Evolutionary conservation across 2,113 vertebrate species (phyloP).

Genomic region (Triplophysa siluroides): DNA sequence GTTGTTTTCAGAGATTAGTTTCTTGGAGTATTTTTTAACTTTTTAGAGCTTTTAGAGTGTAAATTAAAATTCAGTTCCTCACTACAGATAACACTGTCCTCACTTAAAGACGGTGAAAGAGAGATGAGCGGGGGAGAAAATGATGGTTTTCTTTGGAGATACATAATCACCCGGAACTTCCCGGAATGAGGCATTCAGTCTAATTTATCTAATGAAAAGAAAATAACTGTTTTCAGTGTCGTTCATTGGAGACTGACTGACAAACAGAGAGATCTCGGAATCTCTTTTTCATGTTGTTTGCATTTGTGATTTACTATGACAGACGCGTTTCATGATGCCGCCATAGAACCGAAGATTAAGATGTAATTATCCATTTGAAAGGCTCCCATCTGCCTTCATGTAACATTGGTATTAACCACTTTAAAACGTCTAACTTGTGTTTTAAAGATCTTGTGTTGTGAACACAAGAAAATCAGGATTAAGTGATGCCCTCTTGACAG

Average conservation of each 20-base stretch:
- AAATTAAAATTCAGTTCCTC: background rate
- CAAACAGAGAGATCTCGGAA: constrained; percentile 17
- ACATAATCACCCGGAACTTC: constrained; percentile 55
- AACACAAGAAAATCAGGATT: background rate
- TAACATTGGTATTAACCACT: background rate
- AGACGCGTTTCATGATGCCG: constrained; percentile 35
- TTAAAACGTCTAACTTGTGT: background rate
- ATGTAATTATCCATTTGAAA: constrained; percentile 40
- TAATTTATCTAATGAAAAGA: constrained; percentile 54
- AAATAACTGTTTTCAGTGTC: constrained; percentile 47
- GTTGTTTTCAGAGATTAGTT: too few species aligned
- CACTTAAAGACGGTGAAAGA: constrained; percentile 58
- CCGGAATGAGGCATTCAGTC: constrained; percentile 35
- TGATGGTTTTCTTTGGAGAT: constrained; percentile 41
- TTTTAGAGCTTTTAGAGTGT: background rate
- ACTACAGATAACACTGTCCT: constrained; percentile 59
- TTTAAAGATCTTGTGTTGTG: constrained; percentile 4
- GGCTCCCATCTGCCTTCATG: background rate
- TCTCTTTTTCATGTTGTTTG: constrained; percentile 35
- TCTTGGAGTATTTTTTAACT: background rate
- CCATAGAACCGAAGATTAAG: constrained; percentile 28
- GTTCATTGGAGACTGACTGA: constrained; percentile 43
- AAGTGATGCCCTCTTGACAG: background rate
- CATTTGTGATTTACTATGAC: constrained; percentile 23
- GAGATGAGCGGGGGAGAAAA: constrained; percentile 53